phyloP scores from a whole-genome alignment of 2,797 vertebrate genomes.

The Cercopithecus hamlyni region DNA sequence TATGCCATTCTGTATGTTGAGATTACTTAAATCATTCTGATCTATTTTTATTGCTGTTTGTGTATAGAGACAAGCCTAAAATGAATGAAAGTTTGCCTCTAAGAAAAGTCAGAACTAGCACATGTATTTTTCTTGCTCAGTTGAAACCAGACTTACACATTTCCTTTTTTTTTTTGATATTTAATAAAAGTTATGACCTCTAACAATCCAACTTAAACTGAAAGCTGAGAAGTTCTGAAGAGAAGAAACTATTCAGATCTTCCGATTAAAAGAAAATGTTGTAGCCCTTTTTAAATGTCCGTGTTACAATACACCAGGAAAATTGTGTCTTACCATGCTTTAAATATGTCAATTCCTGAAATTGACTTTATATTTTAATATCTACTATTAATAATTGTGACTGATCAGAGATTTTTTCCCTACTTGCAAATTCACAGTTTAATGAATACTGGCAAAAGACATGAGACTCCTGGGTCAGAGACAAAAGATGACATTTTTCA shows the following conservation, averaged over 20 bases:
- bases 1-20: background rate
- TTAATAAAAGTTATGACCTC: background rate
- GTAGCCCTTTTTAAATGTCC: background rate
- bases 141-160: background rate
- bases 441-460: background rate
- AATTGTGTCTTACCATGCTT: background rate
- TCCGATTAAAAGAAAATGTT: background rate
- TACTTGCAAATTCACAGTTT: background rate
- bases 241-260: background rate
- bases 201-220: background rate
- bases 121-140: background rate
- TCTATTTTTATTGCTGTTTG: background rate
- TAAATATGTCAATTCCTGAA: background rate
- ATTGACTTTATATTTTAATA: constrained; percentile 29
- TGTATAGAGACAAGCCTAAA: background rate
- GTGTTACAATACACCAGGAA: background rate
- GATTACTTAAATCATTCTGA: background rate
- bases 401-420: background rate
- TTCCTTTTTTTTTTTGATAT: background rate
- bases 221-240: background rate
- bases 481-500: background rate
- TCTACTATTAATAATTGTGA: background rate
- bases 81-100: background rate
- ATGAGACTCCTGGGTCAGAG: background rate
- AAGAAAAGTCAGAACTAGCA: background rate